Evolutionary conservation across 2,888 invertebrate species (phyloP).

Genomic region (Drosophila colorata): DNA sequence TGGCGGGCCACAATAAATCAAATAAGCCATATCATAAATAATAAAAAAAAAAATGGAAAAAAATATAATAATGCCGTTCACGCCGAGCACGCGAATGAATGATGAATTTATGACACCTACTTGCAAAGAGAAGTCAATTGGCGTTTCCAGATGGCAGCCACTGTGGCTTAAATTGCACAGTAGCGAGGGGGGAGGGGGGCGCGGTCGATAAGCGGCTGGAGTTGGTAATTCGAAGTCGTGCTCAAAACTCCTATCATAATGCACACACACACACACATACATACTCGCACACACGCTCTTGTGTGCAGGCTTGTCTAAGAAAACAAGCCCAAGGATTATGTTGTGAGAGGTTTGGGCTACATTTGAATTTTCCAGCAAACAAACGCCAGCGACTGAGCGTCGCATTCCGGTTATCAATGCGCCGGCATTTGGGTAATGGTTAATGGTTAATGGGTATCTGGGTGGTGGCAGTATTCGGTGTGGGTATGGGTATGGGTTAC

Average conservation of each 20-base stretch:
- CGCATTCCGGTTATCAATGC: conserved; percentile 65
- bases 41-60: conserved; percentile 4
- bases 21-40: conserved; percentile 63
- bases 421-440: conserved; percentile 39
- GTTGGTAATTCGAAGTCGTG: conserved; percentile 40
- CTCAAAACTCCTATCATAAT: conserved; percentile 63
- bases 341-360: conserved; percentile 62
- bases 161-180: conserved; percentile 62
- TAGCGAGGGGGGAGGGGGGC: conserved; percentile 38
- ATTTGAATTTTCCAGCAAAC: conserved; percentile 77
- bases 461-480: conserved; percentile 54
- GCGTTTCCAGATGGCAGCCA: conserved; percentile 48
- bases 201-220: conserved; percentile 25
- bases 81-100: conserved; percentile 59
- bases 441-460: conserved; percentile 14
- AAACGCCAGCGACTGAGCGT: conserved; percentile 51
- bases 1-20: conserved; percentile 63
- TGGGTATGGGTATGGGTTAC: conserved; percentile 34
- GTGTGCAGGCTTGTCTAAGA: conserved; percentile 59
- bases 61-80: conserved; percentile 26
- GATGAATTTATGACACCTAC: conserved; percentile 76
- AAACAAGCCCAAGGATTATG: conserved; percentile 77
- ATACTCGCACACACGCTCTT: not conserved
- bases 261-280: conserved; percentile 23
- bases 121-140: conserved; percentile 51